Base-by-base conservation (phyloP, 2,888 invertebrate species). In the Candidula unifasciata region DNA sequence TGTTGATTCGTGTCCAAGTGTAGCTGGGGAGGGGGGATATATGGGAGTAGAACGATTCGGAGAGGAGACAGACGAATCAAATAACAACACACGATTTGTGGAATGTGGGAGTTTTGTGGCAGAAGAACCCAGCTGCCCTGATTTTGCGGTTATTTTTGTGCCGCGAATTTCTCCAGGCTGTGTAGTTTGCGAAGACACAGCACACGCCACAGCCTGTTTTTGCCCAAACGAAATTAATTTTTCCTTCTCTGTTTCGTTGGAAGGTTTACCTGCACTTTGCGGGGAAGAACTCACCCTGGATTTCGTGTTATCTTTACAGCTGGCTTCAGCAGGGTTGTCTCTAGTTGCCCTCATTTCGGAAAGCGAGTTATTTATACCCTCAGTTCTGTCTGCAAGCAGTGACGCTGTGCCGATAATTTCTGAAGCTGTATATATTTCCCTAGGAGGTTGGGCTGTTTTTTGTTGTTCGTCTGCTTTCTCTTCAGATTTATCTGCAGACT, bases 41-140 rank as follows among this genome's bases (percentile, higher is more conserved):
- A 33, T 37, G 1, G 81, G 35, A n/a, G 68, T 68, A 52, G 76
- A 5, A 13, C 81, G 80, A 60, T 74, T 74, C 21, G 84, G 84
- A 21, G 74, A 80, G 54, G 84, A 80, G n/a, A 84, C 81, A 68
- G 68, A 76, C 21, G 80, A 52, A 66, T 68, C 84, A 37, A 81
- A 44, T 44, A 44, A 76, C 18, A 77, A 37, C 54, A 84, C 84
- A 69, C 80, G 84, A 74, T 80, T 77, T 24, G 76, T 69, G 74
- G 84, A 84, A 81, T 84, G 76, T 60, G 80, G 76, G 8, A 57
- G 80, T 21, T 18, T 0, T n/a, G 44, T 68, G 77, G 76, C 77
- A 35, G 80, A 74, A 37, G 84, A 84, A 27, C 13, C 66, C 60
- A 35, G 27, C 16, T 44, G n/a, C n/a, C 37, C 64, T 37, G 18